Percentiles rank a stretch among this genome's conserved stretches.
These are phyloP conservation scores for Apis laboriosa DNA, from an alignment of 1,140 invertebrate genomes.

Conservation along the genomic window DNA sequence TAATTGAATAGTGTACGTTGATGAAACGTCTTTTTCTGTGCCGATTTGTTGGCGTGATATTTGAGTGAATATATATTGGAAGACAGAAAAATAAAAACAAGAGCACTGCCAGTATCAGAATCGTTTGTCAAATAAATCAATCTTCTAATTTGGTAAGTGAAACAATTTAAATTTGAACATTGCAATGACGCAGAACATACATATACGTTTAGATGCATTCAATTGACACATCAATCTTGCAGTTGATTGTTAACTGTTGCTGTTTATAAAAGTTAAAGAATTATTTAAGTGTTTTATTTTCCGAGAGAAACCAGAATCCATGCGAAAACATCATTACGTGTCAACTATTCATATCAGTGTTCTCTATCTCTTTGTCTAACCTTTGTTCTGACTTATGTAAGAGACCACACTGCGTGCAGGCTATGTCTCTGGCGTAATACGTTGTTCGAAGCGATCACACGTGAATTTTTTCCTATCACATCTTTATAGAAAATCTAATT, in stretches of 20 bases:
- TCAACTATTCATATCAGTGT: not conserved
- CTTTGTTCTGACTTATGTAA: slow-evolving; percentile 20
- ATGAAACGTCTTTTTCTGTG: not conserved
- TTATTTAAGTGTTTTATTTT: not conserved
- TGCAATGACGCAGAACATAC: not conserved
- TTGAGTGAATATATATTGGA: not conserved
- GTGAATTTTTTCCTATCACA: slow-evolving; percentile 4
- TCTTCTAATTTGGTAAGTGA: slow-evolving; percentile 12
- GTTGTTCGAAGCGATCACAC: not conserved
- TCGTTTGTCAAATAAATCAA: not conserved
- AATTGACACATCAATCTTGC: not conserved
- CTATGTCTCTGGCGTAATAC: slow-evolving; percentile 1
- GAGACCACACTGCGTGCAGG: slow-evolving; percentile 12
- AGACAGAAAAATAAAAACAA: not conserved
- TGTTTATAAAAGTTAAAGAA: not conserved
- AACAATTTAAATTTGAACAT: not conserved
- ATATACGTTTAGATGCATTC: not conserved
- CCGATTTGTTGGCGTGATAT: too few relatives aligned
- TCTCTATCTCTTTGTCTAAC: slow-evolving; percentile 13
- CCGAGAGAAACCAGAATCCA: not conserved
- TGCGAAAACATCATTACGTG: slow-evolving; percentile 1
- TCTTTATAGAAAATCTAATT: not conserved
- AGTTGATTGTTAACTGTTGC: not conserved
- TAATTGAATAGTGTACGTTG: not conserved
- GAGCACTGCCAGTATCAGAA: not conserved